Conservation (phyloP, 2,888 invertebrate genomes). For the Liopterus haemorrhoidalis region DNA sequence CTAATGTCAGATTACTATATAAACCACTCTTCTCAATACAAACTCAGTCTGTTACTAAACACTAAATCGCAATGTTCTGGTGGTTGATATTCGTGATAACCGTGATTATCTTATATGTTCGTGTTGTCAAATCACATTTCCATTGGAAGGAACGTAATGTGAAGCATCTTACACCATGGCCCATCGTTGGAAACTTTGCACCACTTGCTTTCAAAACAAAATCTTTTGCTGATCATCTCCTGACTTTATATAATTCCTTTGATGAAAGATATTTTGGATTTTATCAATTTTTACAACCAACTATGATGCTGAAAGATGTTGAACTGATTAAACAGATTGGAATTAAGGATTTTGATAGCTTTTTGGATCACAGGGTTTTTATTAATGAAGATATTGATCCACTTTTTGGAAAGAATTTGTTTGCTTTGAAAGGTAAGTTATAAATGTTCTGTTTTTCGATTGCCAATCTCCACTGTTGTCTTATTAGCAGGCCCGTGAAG, state of each 20-base stretch:
- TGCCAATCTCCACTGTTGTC: no score
- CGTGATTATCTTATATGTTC: constrained; percentile 5
- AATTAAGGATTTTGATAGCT: constrained; percentile 34
- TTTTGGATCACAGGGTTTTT: constrained; percentile 35
- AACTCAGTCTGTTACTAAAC: no score
- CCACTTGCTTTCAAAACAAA: neutral
- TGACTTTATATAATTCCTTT: constrained; percentile 4
- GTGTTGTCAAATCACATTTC: constrained; percentile 7
- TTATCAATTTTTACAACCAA: constrained; percentile 32
- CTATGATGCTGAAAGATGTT: constrained; percentile 37
- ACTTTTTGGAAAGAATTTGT: constrained; percentile 32
- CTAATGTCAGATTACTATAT: no score
- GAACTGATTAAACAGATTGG: constrained; percentile 38
- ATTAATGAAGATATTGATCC: constrained; percentile 33
- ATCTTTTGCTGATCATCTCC: neutral
- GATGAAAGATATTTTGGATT: constrained; percentile 22
- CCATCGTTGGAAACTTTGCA: constrained; percentile 9
- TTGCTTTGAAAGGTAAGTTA: constrained; percentile 14
- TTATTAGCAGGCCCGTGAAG: no score
- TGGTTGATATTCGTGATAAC: neutral
- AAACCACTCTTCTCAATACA: no score
- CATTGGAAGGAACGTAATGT: constrained; percentile 12
- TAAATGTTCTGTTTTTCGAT: neutral
- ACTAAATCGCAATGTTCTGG: constrained; percentile 6
- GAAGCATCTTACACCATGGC: constrained; percentile 4